Base-by-base conservation (phyloP, 2,888 invertebrate genomes). In the Stenotaenia linearis region DNA sequence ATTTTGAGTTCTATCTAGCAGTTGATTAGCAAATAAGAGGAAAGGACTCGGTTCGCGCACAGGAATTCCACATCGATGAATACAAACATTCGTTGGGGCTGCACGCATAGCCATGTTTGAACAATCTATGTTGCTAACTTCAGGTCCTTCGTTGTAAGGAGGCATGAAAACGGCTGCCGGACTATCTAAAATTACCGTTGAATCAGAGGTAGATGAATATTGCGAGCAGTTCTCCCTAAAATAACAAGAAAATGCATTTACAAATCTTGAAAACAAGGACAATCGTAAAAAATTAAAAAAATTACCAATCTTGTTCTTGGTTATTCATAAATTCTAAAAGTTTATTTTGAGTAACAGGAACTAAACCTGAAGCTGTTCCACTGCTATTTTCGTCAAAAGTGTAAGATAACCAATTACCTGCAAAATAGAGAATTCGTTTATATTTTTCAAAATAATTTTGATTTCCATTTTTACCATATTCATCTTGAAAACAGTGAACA, bases 401-500 rank as follows among this genome's bases (percentile, higher is more conserved):
- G 84, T 93, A 93, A 0, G 94, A 93, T 87, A 93, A 90, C 93
- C 94, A 95, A 84, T 93, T 92, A 75, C 88, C 88, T 86, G 80
- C 7, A 82, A n/a, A 15, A 45, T 3, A 25, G 18, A 18, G 1
- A 74, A 74, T n/a, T 74, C 1, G 7, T 23, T 1, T 23, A 74
- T 74, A 25, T 0, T 15, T 74, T 21, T 76, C 15, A n/a, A 1
- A 18, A 7, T n/a, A n/a, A 37, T 32, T 37, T 25, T 25, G 1
- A 18, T 69, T 37, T 40, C 12, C 9, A 79, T 76, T 75, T 81
- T 45, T 80, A 61, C 94, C 94, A 83, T 91, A 90, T 84, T 95
- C 94, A 84, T 95, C 95, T 85, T 92, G 91, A 84, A 94, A 94
- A 85, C 92, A 94, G 86, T 95, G 95, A 56, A 94, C 92, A 0